Evolutionary conservation across 2,888 invertebrate species (phyloP), one percentile per base, ranked within the genome.

Genomic region (Drosophila meridiana): DNA sequence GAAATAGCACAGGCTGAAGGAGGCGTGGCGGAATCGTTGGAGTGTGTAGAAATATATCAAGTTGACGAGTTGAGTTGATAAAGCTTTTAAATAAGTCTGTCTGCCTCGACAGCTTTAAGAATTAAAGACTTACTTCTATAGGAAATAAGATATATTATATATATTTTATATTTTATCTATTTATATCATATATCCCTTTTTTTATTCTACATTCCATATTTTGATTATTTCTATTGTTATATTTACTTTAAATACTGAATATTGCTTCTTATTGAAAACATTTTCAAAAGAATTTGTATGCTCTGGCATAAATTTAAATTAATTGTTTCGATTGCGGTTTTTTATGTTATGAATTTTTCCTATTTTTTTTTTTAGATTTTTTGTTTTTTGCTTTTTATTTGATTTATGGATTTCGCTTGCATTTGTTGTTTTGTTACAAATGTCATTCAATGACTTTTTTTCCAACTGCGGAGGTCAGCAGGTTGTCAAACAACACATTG

Each of bases 331-430:
- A 58, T 70, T 83, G 89, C 73, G 81, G 76, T 80, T 76, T 83
- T 83, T 80, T 80, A 73, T 86, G 71, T 68, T 76, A 63, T 72
- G 14, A 81, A 80, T 80, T 80, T 88, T 86, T 83, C 83, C 75
- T 36, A 11, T 9, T 14, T 40, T 40, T 14, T 40, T 40, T 6
- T 14, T 75, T 73, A 77, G 80, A 75, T 83, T 77, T 80, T 45
- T 11, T 38, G 88, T 77, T 80, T 45, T 11, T 38, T 14, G 83
- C 78, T 89, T 89, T 83, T 81, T 52, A 83, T 83, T 78, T 83
- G 87, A 84, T 84, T 89, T 84, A 84, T 84, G 73, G 78, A 65
- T 75, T 83, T 74, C 2, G 2, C 0, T 71, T 71, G 74, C 73
- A 66, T 66, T 66, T 60, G 58, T 57, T 83, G 72, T 87, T 83